phyloP scores from a whole-genome alignment of 1,140 invertebrate genomes.

The Solen grandis region DNA sequence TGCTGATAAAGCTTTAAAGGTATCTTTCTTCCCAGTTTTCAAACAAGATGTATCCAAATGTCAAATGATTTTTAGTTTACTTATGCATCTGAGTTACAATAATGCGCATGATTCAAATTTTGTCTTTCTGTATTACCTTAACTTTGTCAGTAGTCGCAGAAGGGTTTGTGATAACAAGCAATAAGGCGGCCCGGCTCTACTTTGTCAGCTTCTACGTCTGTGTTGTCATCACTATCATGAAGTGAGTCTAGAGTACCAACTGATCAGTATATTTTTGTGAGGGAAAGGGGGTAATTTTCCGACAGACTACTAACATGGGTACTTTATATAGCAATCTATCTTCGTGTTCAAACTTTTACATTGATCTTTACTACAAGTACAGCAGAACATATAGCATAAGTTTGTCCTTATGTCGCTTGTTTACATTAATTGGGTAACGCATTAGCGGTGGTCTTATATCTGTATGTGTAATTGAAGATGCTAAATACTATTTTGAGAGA shows the following conservation, averaged over 20 bases:
- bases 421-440: no score
- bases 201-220: conserved; percentile 45
- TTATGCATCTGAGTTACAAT: no score
- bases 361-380: not conserved
- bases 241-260: no score
- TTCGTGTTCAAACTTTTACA: not conserved
- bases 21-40: not conserved
- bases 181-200: conserved; percentile 24
- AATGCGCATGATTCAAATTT: not conserved
- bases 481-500: not conserved
- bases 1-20: not conserved
- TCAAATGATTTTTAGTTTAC: not conserved
- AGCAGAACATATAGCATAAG: not conserved
- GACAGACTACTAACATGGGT: not conserved
- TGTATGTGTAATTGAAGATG: not conserved
- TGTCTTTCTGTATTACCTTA: not conserved
- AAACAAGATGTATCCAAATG: not conserved
- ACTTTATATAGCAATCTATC: not conserved
- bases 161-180: conserved; percentile 34
- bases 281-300: not conserved
- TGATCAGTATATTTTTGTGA: not conserved
- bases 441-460: no score
- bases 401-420: no score
- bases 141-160: conserved; percentile 19
- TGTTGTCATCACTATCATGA: conserved; percentile 35